Conservation (phyloP, 2,888 invertebrate species). For the Atrina japonica region DNA sequence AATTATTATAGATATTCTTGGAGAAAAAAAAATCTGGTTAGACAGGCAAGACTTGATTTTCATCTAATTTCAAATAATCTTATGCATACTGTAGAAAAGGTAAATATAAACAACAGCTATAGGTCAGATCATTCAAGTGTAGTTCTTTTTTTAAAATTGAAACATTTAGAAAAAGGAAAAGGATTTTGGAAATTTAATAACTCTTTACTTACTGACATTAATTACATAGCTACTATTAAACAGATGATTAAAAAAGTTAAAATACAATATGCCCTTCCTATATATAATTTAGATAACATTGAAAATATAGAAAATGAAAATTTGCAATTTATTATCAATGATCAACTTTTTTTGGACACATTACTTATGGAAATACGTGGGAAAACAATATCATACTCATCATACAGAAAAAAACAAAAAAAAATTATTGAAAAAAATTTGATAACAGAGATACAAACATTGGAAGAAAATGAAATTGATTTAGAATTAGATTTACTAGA, state of each 20-base stretch:
- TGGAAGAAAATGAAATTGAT: constrained; percentile 7
- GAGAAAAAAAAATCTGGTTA: constrained; percentile 35
- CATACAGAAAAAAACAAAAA: constrained; percentile 23
- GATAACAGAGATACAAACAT: constrained; percentile 4
- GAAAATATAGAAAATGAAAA: constrained; percentile 7
- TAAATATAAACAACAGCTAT: constrained; percentile 18
- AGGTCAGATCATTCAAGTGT: constrained; percentile 46
- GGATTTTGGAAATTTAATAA: constrained; percentile 38
- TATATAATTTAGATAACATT: constrained; percentile 23
- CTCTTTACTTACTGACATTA: constrained; percentile 23
- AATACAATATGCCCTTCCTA: constrained; percentile 23
- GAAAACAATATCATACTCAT: constrained; percentile 21
- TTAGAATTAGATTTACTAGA: constrained; percentile 1
- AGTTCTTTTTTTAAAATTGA: constrained; percentile 9
- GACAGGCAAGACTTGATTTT: constrained; percentile 41
- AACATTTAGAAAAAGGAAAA: constrained; percentile 13
- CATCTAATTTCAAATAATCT: constrained; percentile 27
- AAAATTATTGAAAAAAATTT: constrained; percentile 4
- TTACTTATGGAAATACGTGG: constrained; percentile 26
- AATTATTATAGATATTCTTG: constrained; percentile 24
- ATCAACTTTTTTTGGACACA: constrained; percentile 33
- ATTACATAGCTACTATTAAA: constrained; percentile 19
- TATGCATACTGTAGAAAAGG: background rate
- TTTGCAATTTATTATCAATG: constrained; percentile 28
- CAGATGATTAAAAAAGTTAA: constrained; percentile 7